Percentiles rank a stretch among this genome's conserved stretches.
These are phyloP conservation scores for Pica pica DNA, from an alignment of 2,113 vertebrate genomes.

Conservation along the genomic window DNA sequence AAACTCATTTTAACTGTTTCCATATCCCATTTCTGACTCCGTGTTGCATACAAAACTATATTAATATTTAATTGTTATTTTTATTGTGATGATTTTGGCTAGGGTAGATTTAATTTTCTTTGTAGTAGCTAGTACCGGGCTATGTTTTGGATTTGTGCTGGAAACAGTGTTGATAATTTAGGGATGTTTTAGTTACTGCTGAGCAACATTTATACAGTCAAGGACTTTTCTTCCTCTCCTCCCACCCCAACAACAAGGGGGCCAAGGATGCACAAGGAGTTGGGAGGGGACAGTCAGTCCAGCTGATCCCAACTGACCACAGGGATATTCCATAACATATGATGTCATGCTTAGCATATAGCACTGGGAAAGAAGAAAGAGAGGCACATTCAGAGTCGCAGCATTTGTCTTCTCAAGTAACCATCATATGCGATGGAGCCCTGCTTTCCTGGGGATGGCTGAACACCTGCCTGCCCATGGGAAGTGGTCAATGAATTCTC, in stretches of 20 bases:
- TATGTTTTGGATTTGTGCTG: background rate
- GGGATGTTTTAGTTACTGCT: background rate
- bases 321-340: background rate
- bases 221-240: background rate
- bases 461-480: background rate
- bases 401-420: background rate
- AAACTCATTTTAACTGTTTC: background rate
- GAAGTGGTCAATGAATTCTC: background rate
- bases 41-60: background rate
- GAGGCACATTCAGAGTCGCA: accelerated
- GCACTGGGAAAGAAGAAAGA: background rate
- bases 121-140: background rate
- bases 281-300: background rate
- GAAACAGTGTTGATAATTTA: background rate
- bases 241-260: background rate
- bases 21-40: background rate
- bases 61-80: background rate
- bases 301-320: background rate
- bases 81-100: background rate
- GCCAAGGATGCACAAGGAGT: background rate
- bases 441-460: background rate
- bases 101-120: background rate
- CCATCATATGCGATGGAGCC: accelerated
- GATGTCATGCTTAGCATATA: background rate
- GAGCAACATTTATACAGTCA: background rate